Evolutionary conservation across 2,888 invertebrate genomes (phyloP), one percentile per base, ranked within the genome.

Genomic region (Drosophila mimetica): DNA sequence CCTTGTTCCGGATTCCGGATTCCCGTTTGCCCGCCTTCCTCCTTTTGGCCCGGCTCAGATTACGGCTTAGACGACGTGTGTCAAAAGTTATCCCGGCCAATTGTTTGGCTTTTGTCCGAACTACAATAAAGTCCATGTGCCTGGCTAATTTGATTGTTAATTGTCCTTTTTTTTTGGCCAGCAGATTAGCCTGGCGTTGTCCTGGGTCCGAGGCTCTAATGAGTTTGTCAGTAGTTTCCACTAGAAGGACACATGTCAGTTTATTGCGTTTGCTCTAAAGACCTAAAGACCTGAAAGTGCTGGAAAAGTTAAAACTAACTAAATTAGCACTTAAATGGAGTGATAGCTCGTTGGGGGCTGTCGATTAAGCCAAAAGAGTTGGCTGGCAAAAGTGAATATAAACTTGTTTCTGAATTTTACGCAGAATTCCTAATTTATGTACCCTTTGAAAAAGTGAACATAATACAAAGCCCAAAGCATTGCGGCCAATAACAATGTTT

Each of bases 41-140:
- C 57, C 42, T 51, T 65, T 50, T 53, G 47, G 48, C 69, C 47
- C 37, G 73, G 61, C 72, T 69, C 72, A 71, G 51, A 69, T 69
- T 69, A 61, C 72, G 63, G 69, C 69, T 69, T 69, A 69, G 64
- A 48, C 25, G 41, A 63, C 53, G 73, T 70, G 70, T 54, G 70
- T 72, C 73, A 70, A 70, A 70, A 70, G 70, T 72, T 70, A 72
- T 63, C 58, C 73, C 22, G 63, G 37, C 28, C 52, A 39, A 63
- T 70, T 72, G 73, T 70, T 61, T 61, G 42, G 37, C 73, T 44
- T 61, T 69, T 70, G 72, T 72, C 34, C 30, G 8, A 60, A 44
- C 34, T 55, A 64, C 74, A 71, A 64, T 52, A 51, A 54, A 53
- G 46, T 65, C 73, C 20, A 28, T 16, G 28, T 51, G 64, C 65